phyloP scores from a whole-genome alignment of 2,888 invertebrate species.

The Metellina segmentata region DNA sequence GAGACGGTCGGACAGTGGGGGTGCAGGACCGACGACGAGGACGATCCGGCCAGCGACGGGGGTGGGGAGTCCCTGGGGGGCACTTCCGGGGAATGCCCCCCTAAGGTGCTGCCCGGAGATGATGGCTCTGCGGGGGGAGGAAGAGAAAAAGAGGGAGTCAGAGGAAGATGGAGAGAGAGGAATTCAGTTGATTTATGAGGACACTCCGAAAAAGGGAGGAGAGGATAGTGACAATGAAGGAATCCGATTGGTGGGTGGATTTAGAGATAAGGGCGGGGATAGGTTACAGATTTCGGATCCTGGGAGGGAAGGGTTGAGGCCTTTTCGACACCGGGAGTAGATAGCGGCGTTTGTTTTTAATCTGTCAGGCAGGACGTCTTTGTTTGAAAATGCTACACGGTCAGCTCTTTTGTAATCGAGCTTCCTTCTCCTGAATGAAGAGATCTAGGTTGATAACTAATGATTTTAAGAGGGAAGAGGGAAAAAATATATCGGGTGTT shows the following conservation, averaged over 20 bases:
- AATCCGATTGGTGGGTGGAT: conserved; percentile 26
- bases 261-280: conserved; percentile 9
- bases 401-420: no score
- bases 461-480: no score
- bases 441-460: no score
- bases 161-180: conserved; percentile 15
- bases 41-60: conserved; percentile 38
- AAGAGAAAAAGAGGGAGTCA: neutral
- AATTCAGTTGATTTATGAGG: conserved; percentile 39
- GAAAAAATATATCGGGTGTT: no score
- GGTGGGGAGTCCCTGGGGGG: conserved; percentile 35
- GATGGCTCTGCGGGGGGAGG: conserved; percentile 61
- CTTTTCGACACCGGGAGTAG: neutral
- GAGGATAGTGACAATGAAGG: conserved; percentile 2
- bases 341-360: no score
- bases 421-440: no score
- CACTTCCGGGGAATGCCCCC: conserved; percentile 57
- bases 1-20: conserved; percentile 60
- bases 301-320: conserved; percentile 36
- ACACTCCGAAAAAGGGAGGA: conserved; percentile 21
- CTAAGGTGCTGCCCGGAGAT: conserved; percentile 63
- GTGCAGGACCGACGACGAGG: conserved; percentile 13
- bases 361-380: no score
- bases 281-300: conserved; percentile 8
- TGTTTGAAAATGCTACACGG: no score